These are phyloP conservation scores for Cyanoliseus patagonus DNA, from an alignment of 2,113 vertebrate species.

Conservation along the genomic window DNA sequence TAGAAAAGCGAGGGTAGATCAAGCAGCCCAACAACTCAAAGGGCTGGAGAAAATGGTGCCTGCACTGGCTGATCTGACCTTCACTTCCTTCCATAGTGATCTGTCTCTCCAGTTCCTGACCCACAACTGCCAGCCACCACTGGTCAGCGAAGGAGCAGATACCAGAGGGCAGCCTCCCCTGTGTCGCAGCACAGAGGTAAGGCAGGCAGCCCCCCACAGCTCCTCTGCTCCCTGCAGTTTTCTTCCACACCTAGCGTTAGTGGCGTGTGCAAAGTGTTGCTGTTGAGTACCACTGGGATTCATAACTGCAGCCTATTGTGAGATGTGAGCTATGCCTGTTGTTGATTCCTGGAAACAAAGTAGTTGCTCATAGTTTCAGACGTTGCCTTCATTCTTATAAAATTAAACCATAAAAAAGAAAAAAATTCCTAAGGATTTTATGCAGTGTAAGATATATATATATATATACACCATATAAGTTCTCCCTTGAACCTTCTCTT, in stretches of 20 bases:
- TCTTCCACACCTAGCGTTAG: not conserved
- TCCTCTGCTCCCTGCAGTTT: not conserved
- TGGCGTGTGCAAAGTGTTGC: accelerated
- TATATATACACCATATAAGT: not conserved
- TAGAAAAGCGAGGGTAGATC: not conserved
- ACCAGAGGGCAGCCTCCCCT: not conserved
- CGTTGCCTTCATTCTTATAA: not conserved
- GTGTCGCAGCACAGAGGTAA: not conserved
- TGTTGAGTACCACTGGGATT: accelerated
- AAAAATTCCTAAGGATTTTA: not conserved
- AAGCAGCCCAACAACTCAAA: not conserved
- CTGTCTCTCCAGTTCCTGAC: not conserved
- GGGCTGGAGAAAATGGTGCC: not conserved
- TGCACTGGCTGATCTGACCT: not conserved
- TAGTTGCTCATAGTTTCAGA: not conserved
- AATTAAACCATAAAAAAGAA: not conserved
- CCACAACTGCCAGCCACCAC: not conserved
- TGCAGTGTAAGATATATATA: not conserved
- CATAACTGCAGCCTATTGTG: accelerated
- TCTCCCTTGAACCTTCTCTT: not conserved
- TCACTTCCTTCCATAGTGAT: accelerated
- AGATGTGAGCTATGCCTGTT: not conserved
- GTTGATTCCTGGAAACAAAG: not conserved
- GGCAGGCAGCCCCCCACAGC: not conserved
- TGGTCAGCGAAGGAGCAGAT: not conserved